phyloP scores from a whole-genome alignment of 1,140 invertebrate genomes.

The Uloborus diversus region DNA sequence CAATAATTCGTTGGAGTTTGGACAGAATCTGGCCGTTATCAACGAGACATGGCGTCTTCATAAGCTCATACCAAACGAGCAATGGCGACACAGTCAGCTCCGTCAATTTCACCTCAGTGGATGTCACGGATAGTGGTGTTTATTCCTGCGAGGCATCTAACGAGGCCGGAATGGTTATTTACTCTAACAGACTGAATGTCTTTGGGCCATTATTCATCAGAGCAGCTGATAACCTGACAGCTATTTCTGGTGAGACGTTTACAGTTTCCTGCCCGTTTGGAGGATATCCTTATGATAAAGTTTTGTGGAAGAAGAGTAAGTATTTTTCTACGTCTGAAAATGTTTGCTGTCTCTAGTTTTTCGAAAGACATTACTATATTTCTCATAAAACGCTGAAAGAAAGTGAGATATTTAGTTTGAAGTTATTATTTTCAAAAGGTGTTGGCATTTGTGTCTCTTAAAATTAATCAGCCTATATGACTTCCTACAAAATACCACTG shows the following conservation, averaged over 20 bases:
- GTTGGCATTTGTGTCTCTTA: too few species aligned
- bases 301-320: conserved; percentile 53
- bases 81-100: conserved; percentile 81
- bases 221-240: conserved; percentile 66
- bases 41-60: conserved; percentile 10
- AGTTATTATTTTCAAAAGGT: too few species aligned
- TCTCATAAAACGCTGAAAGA: too few species aligned
- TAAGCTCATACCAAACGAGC: conserved; percentile 22
- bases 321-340: not conserved
- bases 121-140: conserved; percentile 71
- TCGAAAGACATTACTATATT: too few species aligned
- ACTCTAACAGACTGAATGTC: conserved; percentile 62
- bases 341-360: too few species aligned
- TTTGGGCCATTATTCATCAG: conserved; percentile 43
- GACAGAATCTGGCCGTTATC: conserved; percentile 70
- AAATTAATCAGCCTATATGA: too few species aligned
- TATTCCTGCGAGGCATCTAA: conserved; percentile 65
- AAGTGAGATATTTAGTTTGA: too few species aligned
- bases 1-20: conserved; percentile 91
- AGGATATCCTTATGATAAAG: conserved; percentile 31
- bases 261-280: conserved; percentile 41
- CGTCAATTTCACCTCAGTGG: conserved; percentile 86
- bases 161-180: conserved; percentile 65
- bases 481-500: too few species aligned
- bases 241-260: conserved; percentile 34